Evolutionary conservation across 2,797 vertebrate species (phyloP).

Genomic region (Chloroceryle amazona): DNA sequence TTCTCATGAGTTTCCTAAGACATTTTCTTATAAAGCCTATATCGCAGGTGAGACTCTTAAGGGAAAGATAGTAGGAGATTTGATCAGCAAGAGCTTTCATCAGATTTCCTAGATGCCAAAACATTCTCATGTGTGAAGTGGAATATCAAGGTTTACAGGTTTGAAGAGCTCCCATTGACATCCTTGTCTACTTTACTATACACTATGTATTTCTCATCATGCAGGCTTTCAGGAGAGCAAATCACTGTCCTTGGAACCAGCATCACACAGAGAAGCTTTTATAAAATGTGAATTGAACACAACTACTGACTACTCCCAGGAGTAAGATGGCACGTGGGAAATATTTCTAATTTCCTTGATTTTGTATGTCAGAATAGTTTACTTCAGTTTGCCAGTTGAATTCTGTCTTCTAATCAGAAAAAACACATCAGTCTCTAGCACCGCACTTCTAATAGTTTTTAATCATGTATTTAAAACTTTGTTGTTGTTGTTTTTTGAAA

Average conservation of each 20-base stretch:
- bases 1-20: not conserved
- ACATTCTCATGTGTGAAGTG: not conserved
- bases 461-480: not conserved
- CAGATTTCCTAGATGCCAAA: conserved; percentile 8
- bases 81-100: not conserved
- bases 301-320: not conserved
- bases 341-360: not conserved
- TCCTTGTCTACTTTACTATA: not conserved
- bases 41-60: not conserved
- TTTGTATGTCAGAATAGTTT: not conserved
- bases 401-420: not conserved
- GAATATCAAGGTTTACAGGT: not conserved
- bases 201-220: not conserved
- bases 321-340: not conserved
- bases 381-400: not conserved
- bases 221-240: not conserved
- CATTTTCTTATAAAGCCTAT: not conserved
- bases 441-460: not conserved
- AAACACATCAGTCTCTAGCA: not conserved
- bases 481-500: conserved; percentile 34
- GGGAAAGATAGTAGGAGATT: not conserved
- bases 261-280: not conserved
- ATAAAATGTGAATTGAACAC: not conserved
- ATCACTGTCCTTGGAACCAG: not conserved
- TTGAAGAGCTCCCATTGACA: not conserved